phyloP scores from a whole-genome alignment of 2,888 invertebrate species.

The Clusia tigrina region DNA sequence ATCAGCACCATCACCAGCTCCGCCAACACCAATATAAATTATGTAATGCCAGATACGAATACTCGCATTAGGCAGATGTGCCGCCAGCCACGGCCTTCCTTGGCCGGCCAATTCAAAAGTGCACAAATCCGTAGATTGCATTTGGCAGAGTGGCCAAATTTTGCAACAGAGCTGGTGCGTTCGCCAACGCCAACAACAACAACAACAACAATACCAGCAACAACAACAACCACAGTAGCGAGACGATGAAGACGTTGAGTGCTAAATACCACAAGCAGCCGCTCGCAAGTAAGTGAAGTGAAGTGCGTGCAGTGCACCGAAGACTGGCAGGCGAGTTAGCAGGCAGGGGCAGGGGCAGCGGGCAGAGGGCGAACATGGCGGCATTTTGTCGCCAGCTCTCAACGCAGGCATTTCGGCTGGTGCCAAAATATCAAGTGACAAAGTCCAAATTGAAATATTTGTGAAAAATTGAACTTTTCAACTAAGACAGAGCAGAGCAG shows the following conservation, averaged over 20 bases:
- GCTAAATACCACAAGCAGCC: not conserved
- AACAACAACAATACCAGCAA: not conserved
- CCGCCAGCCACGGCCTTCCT: too few species aligned
- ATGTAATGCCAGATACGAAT: too few species aligned
- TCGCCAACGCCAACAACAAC: not conserved
- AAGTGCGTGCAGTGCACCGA: not conserved
- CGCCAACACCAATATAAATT: not conserved
- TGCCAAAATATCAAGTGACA: conserved; percentile 10
- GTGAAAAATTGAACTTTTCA: conserved; percentile 3
- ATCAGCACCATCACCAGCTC: not conserved
- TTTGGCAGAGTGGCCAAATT: not conserved
- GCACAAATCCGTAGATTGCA: not conserved
- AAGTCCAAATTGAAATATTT: conserved; percentile 8
- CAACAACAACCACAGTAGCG: not conserved
- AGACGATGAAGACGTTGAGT: not conserved
- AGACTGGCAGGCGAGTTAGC: too few species aligned
- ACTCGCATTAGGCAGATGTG: too few species aligned
- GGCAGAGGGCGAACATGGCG: conserved; percentile 8
- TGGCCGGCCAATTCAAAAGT: not conserved
- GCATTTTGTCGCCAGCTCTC: conserved; percentile 11
- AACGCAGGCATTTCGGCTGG: not conserved
- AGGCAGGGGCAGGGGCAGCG: too few species aligned
- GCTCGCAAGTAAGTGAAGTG: not conserved
- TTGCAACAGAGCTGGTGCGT: not conserved
- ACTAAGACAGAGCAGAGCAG: not conserved